A percentile compares a stretch with the other conserved stretches of the same genome.
Evolutionary conservation across 2,113 vertebrate genomes (phyloP).

Genomic region (Stercorarius parasiticus): DNA sequence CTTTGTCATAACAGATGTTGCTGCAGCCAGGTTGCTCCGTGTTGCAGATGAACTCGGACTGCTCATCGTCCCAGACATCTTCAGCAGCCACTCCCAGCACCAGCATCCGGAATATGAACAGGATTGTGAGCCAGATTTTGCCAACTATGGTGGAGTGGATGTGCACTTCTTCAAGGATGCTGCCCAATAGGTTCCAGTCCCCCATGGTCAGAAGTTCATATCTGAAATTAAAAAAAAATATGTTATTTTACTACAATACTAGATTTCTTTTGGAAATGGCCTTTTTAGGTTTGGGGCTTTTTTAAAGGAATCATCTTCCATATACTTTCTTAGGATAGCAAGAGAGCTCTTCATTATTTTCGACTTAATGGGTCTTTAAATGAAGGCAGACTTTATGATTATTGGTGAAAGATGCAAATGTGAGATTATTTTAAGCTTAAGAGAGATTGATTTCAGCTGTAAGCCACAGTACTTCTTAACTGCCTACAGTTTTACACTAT

Average conservation of each 20-base stretch:
- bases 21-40: slow-evolving; percentile 93
- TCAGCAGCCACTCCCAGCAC: slow-evolving; percentile 92
- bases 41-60: slow-evolving; percentile 93
- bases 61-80: slow-evolving; percentile 94
- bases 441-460: neutral
- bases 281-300: neutral
- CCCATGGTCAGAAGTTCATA: slow-evolving; percentile 86
- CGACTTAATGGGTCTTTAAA: neutral
- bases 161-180: slow-evolving; percentile 94
- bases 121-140: slow-evolving; percentile 96
- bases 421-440: neutral
- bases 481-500: neutral
- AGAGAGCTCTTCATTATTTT: neutral
- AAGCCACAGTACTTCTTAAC: neutral
- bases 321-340: neutral
- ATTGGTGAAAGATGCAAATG: neutral
- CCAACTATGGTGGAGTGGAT: slow-evolving; percentile 93
- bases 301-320: neutral
- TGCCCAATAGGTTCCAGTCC: slow-evolving; percentile 92
- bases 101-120: slow-evolving; percentile 96
- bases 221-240: slow-evolving; percentile 53
- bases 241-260: neutral
- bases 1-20: slow-evolving; percentile 92
- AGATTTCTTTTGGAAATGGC: neutral
- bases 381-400: neutral